A percentile compares a stretch with the other conserved stretches of the same genome.
These are phyloP conservation scores for Lepidocyrtoides sp. DNA, from an alignment of 2,888 invertebrate genomes.

Conservation along the genomic window DNA sequence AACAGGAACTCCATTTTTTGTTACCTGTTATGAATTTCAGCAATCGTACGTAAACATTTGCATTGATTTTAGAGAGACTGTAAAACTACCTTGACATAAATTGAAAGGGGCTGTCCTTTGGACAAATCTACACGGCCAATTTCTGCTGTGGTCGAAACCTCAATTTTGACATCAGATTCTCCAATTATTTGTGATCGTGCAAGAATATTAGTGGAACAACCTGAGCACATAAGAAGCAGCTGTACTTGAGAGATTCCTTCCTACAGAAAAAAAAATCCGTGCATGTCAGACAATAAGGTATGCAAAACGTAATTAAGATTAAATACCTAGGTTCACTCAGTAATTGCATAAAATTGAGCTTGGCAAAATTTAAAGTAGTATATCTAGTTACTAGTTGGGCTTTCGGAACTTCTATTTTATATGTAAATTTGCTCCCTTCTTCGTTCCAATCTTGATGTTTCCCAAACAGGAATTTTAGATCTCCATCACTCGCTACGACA, in stretches of 20 bases:
- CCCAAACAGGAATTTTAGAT: background rate
- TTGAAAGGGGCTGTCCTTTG: constrained; percentile 34
- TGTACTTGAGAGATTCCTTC: constrained; percentile 1
- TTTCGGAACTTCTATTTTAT: constrained; percentile 34
- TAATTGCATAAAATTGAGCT: background rate
- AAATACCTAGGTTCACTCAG: background rate
- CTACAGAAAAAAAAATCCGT: too few relatives aligned
- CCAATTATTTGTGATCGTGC: constrained; percentile 25
- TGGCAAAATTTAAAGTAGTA: background rate
- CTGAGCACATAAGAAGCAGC: constrained; percentile 8
- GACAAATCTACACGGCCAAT: constrained; percentile 41
- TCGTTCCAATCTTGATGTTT: constrained; percentile 70
- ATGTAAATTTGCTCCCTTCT: constrained; percentile 44
- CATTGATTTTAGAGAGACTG: too few relatives aligned
- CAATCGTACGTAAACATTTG: too few relatives aligned
- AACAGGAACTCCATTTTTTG: constrained; percentile 62
- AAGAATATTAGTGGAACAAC: constrained; percentile 41
- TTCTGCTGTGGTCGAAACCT: constrained; percentile 54
- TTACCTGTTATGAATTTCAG: too few relatives aligned
- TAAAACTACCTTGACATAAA: constrained; percentile 59
- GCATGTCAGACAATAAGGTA: too few relatives aligned
- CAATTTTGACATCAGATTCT: constrained; percentile 5
- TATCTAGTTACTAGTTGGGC: constrained; percentile 34
- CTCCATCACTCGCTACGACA: background rate
- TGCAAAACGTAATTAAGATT: background rate